Evolutionary conservation across 2,888 invertebrate genomes (phyloP).

Genomic region (Diarsia dahlii): DNA sequence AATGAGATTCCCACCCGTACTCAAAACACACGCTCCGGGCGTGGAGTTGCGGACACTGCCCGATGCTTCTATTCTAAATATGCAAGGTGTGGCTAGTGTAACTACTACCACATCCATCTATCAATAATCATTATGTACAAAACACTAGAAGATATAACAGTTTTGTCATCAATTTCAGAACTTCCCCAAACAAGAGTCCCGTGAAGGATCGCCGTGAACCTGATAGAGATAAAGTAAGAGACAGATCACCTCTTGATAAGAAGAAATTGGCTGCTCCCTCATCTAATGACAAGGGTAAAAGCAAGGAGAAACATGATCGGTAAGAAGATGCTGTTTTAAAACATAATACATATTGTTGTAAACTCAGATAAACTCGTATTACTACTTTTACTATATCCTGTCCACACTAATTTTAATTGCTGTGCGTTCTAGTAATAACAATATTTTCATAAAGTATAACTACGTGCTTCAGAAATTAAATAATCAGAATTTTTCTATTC

Average conservation of each 20-base stretch:
- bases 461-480: background rate
- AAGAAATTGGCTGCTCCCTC: constrained; percentile 81
- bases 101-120: background rate
- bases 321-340: constrained; percentile 57
- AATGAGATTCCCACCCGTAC: too few species aligned
- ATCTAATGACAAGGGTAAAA: constrained; percentile 84
- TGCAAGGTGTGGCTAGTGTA: background rate
- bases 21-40: too few species aligned
- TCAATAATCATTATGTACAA: background rate
- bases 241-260: constrained; percentile 87
- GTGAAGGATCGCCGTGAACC: constrained; percentile 87
- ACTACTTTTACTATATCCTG: background rate
- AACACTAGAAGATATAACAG: background rate
- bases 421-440: background rate
- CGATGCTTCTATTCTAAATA: too few species aligned
- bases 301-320: constrained; percentile 87
- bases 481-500: constrained; percentile 24
- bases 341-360: background rate
- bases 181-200: constrained; percentile 87
- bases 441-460: background rate
- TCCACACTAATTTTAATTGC: background rate
- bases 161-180: constrained; percentile 70
- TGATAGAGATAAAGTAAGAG: constrained; percentile 86
- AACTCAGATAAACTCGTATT: background rate
- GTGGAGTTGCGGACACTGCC: too few species aligned